Evolutionary conservation across 30 jellyfish, hydroid and myxozoan species (phyloP).

Genomic region (Morbakka virulenta): DNA sequence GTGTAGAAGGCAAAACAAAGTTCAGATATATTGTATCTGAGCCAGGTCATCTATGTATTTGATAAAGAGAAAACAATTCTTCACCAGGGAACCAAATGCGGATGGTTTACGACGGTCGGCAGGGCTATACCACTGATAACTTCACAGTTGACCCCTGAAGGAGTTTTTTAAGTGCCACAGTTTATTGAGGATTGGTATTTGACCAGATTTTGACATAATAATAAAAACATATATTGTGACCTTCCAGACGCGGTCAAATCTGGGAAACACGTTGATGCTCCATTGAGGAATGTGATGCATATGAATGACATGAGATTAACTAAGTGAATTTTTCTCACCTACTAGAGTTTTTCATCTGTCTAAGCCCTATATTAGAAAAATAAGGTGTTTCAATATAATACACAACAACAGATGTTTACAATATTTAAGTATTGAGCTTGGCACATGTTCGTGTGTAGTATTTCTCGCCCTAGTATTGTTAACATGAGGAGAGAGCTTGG

Average conservation of each 20-base stretch:
- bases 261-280: not conserved
- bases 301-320: not conserved
- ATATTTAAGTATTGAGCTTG: too few species aligned
- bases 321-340: too few species aligned
- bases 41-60: not conserved
- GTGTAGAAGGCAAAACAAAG: too few species aligned
- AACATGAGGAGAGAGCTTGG: too few species aligned
- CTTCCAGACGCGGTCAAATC: not conserved
- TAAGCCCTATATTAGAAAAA: not conserved
- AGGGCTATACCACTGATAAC: not conserved
- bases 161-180: not conserved
- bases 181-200: not conserved
- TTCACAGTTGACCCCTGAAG: not conserved
- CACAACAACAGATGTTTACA: too few species aligned
- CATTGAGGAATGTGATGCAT: not conserved
- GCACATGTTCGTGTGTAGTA: not conserved
- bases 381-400: not conserved
- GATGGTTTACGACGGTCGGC: not conserved
- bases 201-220: not conserved
- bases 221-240: not conserved
- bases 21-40: not conserved
- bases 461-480: not conserved
- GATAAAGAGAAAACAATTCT: not conserved
- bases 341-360: too few species aligned
- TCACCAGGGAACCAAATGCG: not conserved